These are phyloP conservation scores for Thripadectes ignobilis DNA, from an alignment of 2,797 vertebrate genomes.

Conservation along the genomic window DNA sequence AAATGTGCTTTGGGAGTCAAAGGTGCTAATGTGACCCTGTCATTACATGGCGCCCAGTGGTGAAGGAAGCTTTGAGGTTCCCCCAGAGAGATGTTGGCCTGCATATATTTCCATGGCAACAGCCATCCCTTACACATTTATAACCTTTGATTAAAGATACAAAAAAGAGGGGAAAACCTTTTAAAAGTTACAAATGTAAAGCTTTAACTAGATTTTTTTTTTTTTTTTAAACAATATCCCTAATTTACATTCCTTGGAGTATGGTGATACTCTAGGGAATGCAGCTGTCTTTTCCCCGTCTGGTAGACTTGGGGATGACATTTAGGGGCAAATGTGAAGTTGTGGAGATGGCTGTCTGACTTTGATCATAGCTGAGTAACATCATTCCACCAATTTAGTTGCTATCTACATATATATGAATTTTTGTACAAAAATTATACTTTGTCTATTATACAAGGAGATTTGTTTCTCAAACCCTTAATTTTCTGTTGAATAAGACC, in stretches of 20 bases:
- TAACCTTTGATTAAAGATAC: slow-evolving; percentile 31
- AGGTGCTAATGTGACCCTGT: slow-evolving; percentile 27
- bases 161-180: background rate
- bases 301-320: background rate
- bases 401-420: background rate
- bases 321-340: background rate
- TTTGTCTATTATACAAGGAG: background rate
- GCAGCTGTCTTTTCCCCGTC: background rate
- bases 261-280: background rate
- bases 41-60: background rate
- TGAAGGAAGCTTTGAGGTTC: slow-evolving; percentile 30
- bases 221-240: background rate
- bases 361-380: background rate
- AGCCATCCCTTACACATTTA: background rate
- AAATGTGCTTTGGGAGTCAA: slow-evolving; percentile 31
- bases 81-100: background rate
- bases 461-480: background rate
- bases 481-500: background rate
- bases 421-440: background rate
- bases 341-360: background rate
- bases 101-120: slow-evolving; percentile 39
- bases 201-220: background rate
- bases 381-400: background rate
- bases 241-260: background rate
- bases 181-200: background rate